Evolutionary conservation across 2,113 vertebrate genomes (phyloP), one percentile per base, ranked within the genome.

Genomic region (Synchiropus splendidus): DNA sequence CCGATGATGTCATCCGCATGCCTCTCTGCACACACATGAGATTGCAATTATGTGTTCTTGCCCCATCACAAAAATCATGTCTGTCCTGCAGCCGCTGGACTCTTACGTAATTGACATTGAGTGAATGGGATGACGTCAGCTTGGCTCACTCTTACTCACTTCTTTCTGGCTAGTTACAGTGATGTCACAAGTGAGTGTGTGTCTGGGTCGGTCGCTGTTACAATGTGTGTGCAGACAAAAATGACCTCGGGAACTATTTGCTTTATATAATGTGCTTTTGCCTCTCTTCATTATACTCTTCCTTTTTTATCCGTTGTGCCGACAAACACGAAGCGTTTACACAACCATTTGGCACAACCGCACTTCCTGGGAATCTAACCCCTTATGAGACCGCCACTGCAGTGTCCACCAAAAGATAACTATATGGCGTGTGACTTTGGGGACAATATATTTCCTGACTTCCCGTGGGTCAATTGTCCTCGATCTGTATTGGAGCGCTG

Each of bases 31-130:
- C 50, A 27, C 69, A 77, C 72, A 77, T 58, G 69, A 73, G 69
- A 64, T 69, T 71, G 58, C 70, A 76, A 68, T 70, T 72, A 74
- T 67, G 57, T 54, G 56, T 70, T 61, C 52, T 50, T 53, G 39
- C 21, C 21, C 57, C 36, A 30, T 36, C 33, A 47, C 31, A 45
- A 43, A 18, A 34, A 30, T 48, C 48, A 8, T 32, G 45, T 18
- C 54, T 41, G 57, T 67, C 67, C 68, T 39, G 57, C 73, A 66
- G 67, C 59, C 78, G 40, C 45, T 36, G 68, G 73, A 67, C 64
- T 46, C 46, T 80, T 80, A 80, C 67, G 56, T 80, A 82, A 82
- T 72, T 61, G 73, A 78, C 79, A 77, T 58, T 75, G 73, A 78
- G 47, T 57, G 77, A 80, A 72, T 63, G 42, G 58, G 57, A 40